Conservation (phyloP, 2,888 invertebrate species). For the Sesia apiformis region DNA sequence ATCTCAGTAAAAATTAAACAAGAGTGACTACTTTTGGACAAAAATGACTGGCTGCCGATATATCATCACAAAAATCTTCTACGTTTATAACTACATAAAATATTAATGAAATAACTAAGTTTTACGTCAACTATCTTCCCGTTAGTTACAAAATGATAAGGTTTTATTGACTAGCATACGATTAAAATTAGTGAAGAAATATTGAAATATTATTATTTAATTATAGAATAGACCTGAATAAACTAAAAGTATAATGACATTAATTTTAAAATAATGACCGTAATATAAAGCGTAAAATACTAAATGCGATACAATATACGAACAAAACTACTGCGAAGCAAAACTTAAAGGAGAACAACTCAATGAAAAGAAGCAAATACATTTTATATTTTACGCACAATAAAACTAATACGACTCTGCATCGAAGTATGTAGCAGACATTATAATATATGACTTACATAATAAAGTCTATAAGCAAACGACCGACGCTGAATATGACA, state of each 20-base stretch:
- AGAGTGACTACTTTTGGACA: no score
- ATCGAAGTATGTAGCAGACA: no score
- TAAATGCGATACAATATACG: conserved; percentile 20
- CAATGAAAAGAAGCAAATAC: conserved; percentile 35
- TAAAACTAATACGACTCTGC: conserved; percentile 12
- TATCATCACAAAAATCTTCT: neutral
- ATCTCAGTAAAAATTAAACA: no score
- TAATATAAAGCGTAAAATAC: conserved; percentile 40
- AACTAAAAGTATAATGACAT: neutral
- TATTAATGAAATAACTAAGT: neutral
- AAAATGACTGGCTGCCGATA: no score
- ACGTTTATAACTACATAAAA: neutral
- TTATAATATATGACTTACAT: no score
- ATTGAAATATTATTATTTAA: conserved; percentile 9
- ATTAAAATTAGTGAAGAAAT: conserved; percentile 36
- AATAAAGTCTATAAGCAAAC: no score
- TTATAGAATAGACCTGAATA: neutral
- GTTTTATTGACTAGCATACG: conserved; percentile 42
- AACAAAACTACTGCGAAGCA: neutral
- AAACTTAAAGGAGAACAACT: conserved; percentile 14
- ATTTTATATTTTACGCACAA: conserved; percentile 52
- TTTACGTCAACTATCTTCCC: neutral
- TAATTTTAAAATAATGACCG: conserved; percentile 1
- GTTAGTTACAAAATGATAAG: conserved; percentile 24
- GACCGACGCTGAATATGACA: no score